These are phyloP conservation scores for Caradrina clavipalpis DNA, from an alignment of 2,888 invertebrate species.

Conservation along the genomic window DNA sequence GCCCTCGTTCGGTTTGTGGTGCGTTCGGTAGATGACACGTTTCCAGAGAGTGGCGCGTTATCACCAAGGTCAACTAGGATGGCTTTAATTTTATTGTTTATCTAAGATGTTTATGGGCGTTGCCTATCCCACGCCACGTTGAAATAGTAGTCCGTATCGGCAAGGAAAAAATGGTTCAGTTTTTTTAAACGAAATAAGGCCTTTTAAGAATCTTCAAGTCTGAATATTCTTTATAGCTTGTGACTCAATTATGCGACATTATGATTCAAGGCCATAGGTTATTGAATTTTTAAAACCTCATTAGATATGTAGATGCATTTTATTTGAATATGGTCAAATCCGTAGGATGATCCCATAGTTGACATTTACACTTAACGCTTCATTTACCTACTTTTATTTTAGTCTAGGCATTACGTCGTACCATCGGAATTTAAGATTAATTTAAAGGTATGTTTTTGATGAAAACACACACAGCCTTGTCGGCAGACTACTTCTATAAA, in stretches of 20 bases:
- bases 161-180: background rate
- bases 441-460: constrained; percentile 1
- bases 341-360: constrained; percentile 9
- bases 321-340: background rate
- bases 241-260: too few relatives aligned
- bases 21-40: constrained; percentile 69
- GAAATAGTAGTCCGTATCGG: constrained; percentile 28
- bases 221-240: background rate
- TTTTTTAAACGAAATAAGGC: background rate
- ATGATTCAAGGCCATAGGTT: too few relatives aligned
- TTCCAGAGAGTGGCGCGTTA: constrained; percentile 65
- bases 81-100: constrained; percentile 40
- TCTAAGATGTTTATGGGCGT: constrained; percentile 26
- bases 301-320: background rate
- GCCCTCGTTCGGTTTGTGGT: constrained; percentile 70
- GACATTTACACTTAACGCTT: background rate
- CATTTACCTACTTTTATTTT: constrained; percentile 14
- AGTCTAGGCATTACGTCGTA: constrained; percentile 24
- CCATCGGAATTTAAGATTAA: constrained; percentile 35
- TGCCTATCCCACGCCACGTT: constrained; percentile 2
- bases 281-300: background rate
- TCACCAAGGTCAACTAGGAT: constrained; percentile 64
- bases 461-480: constrained; percentile 12
- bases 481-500: constrained; percentile 21
- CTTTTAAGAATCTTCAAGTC: background rate